phyloP scores from a whole-genome alignment of 2,113 vertebrate species.

The Platysternon megacephalum region DNA sequence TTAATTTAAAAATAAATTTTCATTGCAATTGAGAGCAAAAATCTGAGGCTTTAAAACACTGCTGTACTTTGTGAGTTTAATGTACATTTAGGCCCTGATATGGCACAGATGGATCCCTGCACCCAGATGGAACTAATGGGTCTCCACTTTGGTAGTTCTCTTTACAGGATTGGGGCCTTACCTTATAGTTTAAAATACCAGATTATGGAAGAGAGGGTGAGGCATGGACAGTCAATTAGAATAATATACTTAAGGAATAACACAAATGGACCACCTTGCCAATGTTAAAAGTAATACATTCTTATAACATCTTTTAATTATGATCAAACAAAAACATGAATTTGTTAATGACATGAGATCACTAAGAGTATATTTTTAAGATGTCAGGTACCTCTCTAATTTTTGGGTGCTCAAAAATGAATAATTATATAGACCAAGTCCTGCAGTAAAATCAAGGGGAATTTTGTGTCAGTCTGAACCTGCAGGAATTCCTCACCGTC shows the following conservation, averaged over 20 bases:
- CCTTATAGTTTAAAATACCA: background rate
- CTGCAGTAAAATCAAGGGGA: background rate
- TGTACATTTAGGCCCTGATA: background rate
- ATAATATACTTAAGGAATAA: background rate
- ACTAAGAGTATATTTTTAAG: background rate
- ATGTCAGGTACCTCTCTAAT: background rate
- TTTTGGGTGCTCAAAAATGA: background rate
- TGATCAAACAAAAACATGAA: background rate
- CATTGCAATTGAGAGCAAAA: background rate
- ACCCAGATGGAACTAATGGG: background rate
- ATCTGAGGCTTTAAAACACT: background rate
- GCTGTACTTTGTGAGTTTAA: background rate
- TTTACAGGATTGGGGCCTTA: background rate
- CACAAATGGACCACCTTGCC: background rate
- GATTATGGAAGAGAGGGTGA: background rate
- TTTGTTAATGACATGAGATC: background rate
- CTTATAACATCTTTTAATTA: background rate
- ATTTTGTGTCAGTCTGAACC: background rate
- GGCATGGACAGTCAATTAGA: background rate
- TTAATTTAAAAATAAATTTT: conserved; percentile 9
- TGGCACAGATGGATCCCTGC: background rate
- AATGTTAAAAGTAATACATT: background rate
- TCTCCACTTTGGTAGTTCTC: background rate
- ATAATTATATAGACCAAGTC: background rate
- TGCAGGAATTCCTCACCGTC: background rate